phyloP scores from a whole-genome alignment of 2,888 invertebrate genomes.

The Parnassius glacialis region DNA sequence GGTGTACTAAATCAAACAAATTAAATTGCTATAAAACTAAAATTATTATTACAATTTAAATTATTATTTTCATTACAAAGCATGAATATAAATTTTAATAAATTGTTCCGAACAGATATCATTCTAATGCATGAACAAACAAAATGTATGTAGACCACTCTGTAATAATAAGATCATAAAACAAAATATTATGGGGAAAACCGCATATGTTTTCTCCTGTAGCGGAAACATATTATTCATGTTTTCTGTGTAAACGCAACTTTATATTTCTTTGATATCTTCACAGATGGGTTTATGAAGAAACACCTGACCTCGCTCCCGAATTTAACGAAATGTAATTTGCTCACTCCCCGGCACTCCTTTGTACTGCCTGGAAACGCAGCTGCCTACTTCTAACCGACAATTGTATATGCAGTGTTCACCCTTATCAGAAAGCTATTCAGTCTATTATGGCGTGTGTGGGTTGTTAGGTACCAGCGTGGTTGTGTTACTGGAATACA shows the following conservation, averaged over 20 bases:
- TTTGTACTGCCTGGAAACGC: conserved; percentile 20
- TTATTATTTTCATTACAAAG: too few relatives aligned
- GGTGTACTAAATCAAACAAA: too few relatives aligned
- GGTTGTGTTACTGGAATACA: conserved; percentile 11
- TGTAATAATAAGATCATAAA: neutral
- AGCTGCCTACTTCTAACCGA: conserved; percentile 11
- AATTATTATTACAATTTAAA: too few relatives aligned
- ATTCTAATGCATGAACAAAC: too few relatives aligned
- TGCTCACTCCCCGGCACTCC: conserved; percentile 16
- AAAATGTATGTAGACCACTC: too few relatives aligned
- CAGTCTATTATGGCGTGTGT: conserved; percentile 15
- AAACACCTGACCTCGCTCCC: conserved; percentile 23
- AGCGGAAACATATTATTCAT: neutral
- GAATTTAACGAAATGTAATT: conserved; percentile 26
- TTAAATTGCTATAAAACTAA: too few relatives aligned
- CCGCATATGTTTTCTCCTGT: neutral
- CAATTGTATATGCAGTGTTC: conserved; percentile 12
- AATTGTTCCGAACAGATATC: too few relatives aligned
- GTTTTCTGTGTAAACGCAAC: conserved; percentile 3
- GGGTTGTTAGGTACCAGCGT: conserved; percentile 1
- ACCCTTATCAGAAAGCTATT: conserved; percentile 15
- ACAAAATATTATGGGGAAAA: neutral
- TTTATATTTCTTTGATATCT: conserved; percentile 10
- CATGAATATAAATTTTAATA: too few relatives aligned
- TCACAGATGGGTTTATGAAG: conserved; percentile 2